phyloP scores from a whole-genome alignment of 2,888 invertebrate genomes.

The Imbricaverruca yamaguchii region DNA sequence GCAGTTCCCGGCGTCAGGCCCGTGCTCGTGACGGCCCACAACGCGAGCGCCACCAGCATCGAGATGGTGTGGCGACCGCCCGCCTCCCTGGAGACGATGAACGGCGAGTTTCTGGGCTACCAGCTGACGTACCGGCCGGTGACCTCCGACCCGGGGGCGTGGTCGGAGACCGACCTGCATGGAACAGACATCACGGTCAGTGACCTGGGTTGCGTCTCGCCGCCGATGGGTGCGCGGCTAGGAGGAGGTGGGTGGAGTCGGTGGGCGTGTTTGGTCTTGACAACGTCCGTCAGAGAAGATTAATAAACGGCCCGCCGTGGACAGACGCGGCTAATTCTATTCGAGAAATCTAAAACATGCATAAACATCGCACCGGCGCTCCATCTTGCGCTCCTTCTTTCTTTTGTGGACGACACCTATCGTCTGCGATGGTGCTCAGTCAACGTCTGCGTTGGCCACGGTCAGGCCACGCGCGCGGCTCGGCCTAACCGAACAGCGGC shows the following conservation, averaged over 20 bases:
- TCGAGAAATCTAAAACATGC: not conserved
- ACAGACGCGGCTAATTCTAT: not conserved
- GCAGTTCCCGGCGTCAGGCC: conserved; percentile 16
- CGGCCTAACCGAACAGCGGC: not conserved
- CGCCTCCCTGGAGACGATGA: conserved; percentile 9
- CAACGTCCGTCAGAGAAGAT: not conserved
- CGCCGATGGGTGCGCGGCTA: not conserved
- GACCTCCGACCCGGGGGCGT: not conserved
- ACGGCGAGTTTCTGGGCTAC: conserved; percentile 23
- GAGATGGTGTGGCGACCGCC: not conserved
- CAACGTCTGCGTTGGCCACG: no score
- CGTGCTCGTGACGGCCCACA: not conserved
- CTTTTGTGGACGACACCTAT: not conserved
- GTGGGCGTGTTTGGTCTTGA: not conserved
- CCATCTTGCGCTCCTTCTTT: not conserved
- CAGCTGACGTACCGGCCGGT: conserved; percentile 15
- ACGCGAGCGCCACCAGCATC: not conserved
- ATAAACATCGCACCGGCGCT: not conserved
- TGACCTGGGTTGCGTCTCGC: not conserved
- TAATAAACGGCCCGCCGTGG: not conserved
- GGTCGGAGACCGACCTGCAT: not conserved
- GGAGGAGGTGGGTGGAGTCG: not conserved
- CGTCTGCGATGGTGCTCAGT: not conserved
- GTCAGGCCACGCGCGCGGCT: not conserved
- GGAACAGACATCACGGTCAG: conserved; percentile 2